These are phyloP conservation scores for Ptychochromis oligacanthus DNA, from an alignment of 2,113 vertebrate genomes.

Conservation along the genomic window DNA sequence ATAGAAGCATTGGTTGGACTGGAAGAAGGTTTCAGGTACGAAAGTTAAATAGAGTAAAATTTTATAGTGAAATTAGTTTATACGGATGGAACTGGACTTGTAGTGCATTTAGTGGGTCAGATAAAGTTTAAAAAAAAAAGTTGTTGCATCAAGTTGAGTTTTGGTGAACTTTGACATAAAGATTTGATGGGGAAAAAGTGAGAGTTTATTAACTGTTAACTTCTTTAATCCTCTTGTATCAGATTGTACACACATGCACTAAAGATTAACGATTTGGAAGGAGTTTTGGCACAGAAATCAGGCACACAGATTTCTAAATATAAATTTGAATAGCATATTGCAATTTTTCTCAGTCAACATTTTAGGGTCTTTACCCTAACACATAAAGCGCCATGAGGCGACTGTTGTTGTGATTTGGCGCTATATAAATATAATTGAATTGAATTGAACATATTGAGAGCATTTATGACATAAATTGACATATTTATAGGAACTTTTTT, in stretches of 20 bases:
- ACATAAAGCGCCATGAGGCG: no score
- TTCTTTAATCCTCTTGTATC: not conserved
- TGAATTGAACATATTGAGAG: no score
- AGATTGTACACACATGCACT: not conserved
- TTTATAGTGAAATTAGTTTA: not conserved
- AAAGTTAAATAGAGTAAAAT: not conserved
- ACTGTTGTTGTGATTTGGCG: no score
- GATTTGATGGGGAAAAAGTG: not conserved
- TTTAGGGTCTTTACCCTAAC: no score
- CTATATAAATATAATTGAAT: no score
- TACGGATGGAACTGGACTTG: not conserved
- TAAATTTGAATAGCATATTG: not conserved
- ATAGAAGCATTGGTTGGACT: not conserved
- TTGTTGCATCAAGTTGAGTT: not conserved
- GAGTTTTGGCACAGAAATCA: not conserved
- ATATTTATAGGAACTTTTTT: not conserved
- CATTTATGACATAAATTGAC: not conserved
- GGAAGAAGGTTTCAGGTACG: not conserved
- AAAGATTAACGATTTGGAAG: not conserved
- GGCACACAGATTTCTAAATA: no score
- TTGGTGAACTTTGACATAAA: not conserved
- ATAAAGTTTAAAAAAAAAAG: not conserved
- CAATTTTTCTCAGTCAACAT: accelerated
- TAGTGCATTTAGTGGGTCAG: not conserved
- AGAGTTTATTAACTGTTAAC: not conserved